These are phyloP conservation scores for Anoura caudifer DNA, from an alignment of 2,113 vertebrate species.

Conservation along the genomic window DNA sequence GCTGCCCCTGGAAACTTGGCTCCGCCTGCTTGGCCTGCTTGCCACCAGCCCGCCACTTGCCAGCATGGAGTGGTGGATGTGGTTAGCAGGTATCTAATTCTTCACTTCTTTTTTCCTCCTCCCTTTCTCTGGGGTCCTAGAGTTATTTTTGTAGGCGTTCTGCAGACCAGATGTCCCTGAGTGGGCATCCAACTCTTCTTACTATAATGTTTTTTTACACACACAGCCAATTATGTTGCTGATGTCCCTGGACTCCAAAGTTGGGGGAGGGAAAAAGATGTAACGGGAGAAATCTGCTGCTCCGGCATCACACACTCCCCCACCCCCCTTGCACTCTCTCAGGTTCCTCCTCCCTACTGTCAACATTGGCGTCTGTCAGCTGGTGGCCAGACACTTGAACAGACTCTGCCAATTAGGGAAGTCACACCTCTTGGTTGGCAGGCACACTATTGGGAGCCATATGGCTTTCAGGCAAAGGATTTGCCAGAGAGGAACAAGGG, in stretches of 20 bases:
- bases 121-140: not conserved
- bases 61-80: not conserved
- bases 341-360: not conserved
- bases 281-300: not conserved
- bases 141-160: not conserved
- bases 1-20: not conserved
- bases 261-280: not conserved
- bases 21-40: not conserved
- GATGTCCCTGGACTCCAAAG: not conserved
- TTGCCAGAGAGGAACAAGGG: not conserved
- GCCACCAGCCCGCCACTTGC: not conserved
- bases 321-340: no score
- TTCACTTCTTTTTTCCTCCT: not conserved
- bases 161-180: slow-evolving; percentile 23
- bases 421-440: slow-evolving; percentile 68
- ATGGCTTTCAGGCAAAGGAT: slow-evolving; percentile 40
- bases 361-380: slow-evolving; percentile 47
- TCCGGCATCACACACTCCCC: not conserved
- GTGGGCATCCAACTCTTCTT: not conserved
- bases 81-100: not conserved
- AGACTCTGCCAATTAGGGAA: slow-evolving; percentile 74
- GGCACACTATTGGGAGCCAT: slow-evolving; percentile 38
- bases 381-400: slow-evolving; percentile 63
- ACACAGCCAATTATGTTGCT: not conserved
- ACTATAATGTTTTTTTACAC: not conserved